A percentile compares a stretch with the other conserved stretches of the same genome.
phyloP scores from a whole-genome alignment of 2,113 vertebrate genomes.

The Melanerpes aurifrons region DNA sequence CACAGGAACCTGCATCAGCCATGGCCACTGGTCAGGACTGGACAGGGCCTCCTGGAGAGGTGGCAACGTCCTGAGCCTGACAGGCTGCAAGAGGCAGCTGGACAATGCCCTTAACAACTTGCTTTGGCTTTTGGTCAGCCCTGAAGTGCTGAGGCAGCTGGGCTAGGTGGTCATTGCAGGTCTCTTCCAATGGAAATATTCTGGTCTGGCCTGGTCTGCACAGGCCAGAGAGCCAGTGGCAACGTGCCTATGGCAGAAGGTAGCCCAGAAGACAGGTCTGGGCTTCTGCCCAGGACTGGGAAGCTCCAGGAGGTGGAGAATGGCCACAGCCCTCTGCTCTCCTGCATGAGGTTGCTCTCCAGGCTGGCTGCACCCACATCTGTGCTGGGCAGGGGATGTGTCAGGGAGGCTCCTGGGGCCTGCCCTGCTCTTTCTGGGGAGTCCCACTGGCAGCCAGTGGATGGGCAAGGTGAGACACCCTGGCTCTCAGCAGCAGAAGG shows the following conservation, averaged over 20 bases:
- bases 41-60: background rate
- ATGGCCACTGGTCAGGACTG: background rate
- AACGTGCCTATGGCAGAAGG: background rate
- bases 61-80: background rate
- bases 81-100: background rate
- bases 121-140: background rate
- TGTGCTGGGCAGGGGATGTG: background rate
- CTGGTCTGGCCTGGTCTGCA: background rate
- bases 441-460: background rate
- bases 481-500: background rate
- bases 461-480: background rate
- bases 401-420: background rate
- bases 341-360: fast-evolving
- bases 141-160: background rate
- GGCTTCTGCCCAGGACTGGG: background rate
- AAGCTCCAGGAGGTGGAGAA: background rate
- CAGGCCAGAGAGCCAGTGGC: background rate
- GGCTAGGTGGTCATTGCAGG: background rate
- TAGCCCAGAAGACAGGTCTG: background rate
- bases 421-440: background rate
- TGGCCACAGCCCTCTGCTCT: background rate
- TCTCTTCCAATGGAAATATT: background rate
- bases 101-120: background rate
- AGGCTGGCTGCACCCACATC: fast-evolving
- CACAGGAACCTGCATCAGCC: background rate